Percentiles rank a stretch among this genome's conserved stretches.
Conservation (phyloP, 2,113 vertebrate genomes). For the Potamarius usumacintae region DNA sequence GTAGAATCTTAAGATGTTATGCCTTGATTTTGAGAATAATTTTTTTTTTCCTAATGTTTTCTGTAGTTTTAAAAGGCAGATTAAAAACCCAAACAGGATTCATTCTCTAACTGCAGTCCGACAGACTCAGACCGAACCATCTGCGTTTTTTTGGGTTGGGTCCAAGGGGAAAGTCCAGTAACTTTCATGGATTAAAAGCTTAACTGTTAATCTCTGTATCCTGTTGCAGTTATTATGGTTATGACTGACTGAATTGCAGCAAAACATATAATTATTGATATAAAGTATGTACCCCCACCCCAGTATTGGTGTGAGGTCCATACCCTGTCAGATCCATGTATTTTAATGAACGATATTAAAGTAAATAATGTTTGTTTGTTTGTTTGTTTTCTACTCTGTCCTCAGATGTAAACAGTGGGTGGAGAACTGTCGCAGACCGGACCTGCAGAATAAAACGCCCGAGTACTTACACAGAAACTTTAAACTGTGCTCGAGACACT, state of each 20-base stretch:
- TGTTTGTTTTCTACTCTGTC: background rate
- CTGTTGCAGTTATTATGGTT: background rate
- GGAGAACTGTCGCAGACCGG: conserved; percentile 86
- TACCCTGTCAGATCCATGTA: background rate
- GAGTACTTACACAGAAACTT: conserved; percentile 91
- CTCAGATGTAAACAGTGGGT: conserved; percentile 92
- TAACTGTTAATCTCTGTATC: background rate
- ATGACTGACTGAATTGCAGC: background rate
- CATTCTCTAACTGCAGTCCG: no score
- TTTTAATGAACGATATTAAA: background rate
- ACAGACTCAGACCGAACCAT: background rate
- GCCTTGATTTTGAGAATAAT: background rate
- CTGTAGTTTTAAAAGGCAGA: no score
- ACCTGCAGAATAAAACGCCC: conserved; percentile 87
- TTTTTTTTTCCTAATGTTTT: no score
- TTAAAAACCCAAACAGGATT: no score
- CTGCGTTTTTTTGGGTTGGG: background rate
- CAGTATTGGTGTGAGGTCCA: background rate
- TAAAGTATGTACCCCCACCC: background rate
- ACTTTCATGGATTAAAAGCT: background rate
- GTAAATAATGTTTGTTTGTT: background rate
- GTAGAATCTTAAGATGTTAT: background rate
- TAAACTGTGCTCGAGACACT: conserved; percentile 92
- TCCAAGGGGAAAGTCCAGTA: background rate
- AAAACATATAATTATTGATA: background rate